Base-by-base conservation (phyloP, 2,113 vertebrate species). In the Holacanthus passer region DNA sequence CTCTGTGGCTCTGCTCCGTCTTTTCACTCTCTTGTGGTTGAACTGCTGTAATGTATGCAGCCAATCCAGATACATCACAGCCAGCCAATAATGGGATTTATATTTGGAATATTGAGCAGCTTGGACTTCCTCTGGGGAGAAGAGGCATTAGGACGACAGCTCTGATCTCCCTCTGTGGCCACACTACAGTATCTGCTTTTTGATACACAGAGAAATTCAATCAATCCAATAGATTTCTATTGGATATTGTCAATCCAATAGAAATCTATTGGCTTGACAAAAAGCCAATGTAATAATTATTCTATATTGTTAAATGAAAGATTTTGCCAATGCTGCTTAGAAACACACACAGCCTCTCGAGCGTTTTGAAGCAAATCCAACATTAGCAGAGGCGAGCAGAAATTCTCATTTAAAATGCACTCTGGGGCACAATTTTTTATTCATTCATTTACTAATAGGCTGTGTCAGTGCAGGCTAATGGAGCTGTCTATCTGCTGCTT, bases 21-120 rank as follows among this genome's bases (percentile, higher is more conserved):
- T 56, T 78, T 64, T 52, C 39, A 22, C 22, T 66, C 68, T 77
- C 68, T 53, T 52, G 43, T 63, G 63, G 53, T 3, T 52, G 52
- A 75, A 35, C 35, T 20, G 67, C 32, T 59, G 11, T 87, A 65
- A 83, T 73, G 7, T 77, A 73, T 73, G 82, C 76, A 78, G 82
- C 14, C 70, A 32, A 37, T 75, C 48, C 73, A 68, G 72, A 87
- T 79, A 6, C 63, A 82, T 86, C 77, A 67, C 77, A 64, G 37
- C 19, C 55, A 47, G 67, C 67, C 85, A 75, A 76, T 89, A 84
- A 82, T 52, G 35, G 56, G 53, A 82, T 77, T 86, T 64, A 66
- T 77, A 74, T 87, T 48, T 71, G 63, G 69, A 83, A 77, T 74
- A 87, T 87, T 75, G 67, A 84, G 50, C 62, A 66, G 73, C 76